These are phyloP conservation scores for Nemapogon koenigi DNA, from an alignment of 2,888 invertebrate species.

Conservation along the genomic window DNA sequence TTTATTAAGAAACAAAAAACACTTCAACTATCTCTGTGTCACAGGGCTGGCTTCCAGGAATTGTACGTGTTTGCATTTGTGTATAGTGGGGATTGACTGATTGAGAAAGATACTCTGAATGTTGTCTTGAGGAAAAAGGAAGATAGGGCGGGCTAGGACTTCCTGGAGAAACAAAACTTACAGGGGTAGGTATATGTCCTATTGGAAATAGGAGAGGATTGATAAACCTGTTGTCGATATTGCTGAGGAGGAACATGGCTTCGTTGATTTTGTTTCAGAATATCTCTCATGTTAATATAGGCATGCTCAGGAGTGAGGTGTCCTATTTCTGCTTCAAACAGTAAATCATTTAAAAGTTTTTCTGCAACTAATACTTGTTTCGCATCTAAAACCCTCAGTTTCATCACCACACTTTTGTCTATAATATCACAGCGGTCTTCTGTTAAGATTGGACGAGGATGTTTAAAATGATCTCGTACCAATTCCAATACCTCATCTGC, in stretches of 20 bases:
- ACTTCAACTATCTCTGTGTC: constrained; percentile 12
- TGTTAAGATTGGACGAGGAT: constrained; percentile 14
- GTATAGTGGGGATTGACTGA: constrained; percentile 14
- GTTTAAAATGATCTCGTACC: constrained; percentile 16
- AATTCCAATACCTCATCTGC: constrained; percentile 14
- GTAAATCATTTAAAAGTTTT: neutral
- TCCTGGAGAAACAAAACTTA: constrained; percentile 15
- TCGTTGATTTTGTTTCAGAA: constrained; percentile 13
- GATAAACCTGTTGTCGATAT: constrained; percentile 14
- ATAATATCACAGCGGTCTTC: constrained; percentile 6
- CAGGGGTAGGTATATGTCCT: constrained; percentile 8
- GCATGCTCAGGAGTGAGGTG: neutral
- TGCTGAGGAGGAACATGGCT: constrained; percentile 15
- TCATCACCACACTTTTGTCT: neutral
- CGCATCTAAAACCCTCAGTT: neutral
- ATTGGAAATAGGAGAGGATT: constrained; percentile 10
- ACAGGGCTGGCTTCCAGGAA: constrained; percentile 12
- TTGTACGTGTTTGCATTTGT: constrained; percentile 14
- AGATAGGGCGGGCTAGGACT: constrained; percentile 14
- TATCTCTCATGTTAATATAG: neutral
- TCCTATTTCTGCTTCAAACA: neutral
- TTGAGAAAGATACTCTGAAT: constrained; percentile 16
- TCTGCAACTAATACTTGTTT: neutral
- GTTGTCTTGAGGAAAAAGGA: constrained; percentile 15
- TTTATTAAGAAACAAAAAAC: constrained; percentile 10